Conservation (phyloP, 2,113 vertebrate genomes). For the Phyllostomus hastatus region DNA sequence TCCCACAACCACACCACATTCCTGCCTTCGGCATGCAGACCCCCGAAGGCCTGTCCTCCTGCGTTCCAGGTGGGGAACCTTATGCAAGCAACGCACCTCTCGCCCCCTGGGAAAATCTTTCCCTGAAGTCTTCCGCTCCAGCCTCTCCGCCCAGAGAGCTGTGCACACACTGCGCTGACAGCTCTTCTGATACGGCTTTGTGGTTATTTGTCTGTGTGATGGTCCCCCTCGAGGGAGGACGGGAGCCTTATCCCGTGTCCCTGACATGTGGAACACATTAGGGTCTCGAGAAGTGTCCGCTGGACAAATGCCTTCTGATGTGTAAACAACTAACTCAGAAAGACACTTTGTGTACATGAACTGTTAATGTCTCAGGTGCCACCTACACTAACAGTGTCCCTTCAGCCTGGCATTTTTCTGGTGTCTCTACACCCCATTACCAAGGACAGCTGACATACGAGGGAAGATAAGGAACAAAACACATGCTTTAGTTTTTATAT, state of each 20-base stretch:
- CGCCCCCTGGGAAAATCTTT: not conserved
- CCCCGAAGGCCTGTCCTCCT: not conserved
- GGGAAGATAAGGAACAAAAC: not conserved
- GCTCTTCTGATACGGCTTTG: not conserved
- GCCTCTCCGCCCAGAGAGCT: not conserved
- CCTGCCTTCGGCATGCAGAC: not conserved
- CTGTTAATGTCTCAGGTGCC: not conserved
- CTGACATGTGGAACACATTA: not conserved
- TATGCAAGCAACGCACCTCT: not conserved
- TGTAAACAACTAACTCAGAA: not conserved
- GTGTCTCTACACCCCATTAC: not conserved
- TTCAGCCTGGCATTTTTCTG: not conserved
- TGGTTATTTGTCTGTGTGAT: not conserved
- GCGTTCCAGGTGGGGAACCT: not conserved
- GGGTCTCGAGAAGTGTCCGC: not conserved
- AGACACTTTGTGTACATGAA: not conserved
- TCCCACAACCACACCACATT: rapidly evolving
- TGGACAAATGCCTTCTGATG: not conserved
- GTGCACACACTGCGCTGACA: rapidly evolving
- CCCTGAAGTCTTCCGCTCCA: not conserved
- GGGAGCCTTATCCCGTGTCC: not conserved
- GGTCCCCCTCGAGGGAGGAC: not conserved
- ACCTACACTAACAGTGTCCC: not conserved
- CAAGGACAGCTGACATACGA: not conserved
- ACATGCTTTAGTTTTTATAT: not conserved